Conservation (phyloP, 2,797 vertebrate genomes). For the Brachymystax lenok region DNA sequence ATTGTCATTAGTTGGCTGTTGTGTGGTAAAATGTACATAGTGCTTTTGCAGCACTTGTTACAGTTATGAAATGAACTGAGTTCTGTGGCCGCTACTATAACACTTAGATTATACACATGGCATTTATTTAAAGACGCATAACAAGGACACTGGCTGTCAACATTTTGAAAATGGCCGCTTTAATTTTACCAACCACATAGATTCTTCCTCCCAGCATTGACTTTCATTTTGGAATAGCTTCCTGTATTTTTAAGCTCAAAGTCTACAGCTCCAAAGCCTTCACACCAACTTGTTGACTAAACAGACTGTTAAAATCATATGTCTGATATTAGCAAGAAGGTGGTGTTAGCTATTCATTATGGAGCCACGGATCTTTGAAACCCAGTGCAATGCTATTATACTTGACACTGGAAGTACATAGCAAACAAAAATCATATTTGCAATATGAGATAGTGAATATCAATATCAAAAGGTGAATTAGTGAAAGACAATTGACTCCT, state of each 20-base stretch:
- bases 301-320: constrained; percentile 56
- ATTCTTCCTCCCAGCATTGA: constrained; percentile 85
- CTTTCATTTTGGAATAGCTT: constrained; percentile 12
- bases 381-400: constrained; percentile 30
- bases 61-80: too few relatives aligned
- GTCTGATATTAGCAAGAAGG: constrained; percentile 74
- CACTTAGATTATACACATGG: not conserved
- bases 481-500: not conserved
- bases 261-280: constrained; percentile 61
- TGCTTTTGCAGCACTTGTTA: too few relatives aligned
- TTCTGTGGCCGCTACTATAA: not conserved
- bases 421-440: not conserved
- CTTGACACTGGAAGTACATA: not conserved
- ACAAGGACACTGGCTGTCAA: constrained; percentile 1
- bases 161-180: constrained; percentile 95
- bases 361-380: constrained; percentile 49
- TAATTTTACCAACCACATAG: constrained; percentile 92
- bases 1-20: not conserved
- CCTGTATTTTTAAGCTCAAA: constrained; percentile 53
- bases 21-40: not conserved
- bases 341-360: constrained; percentile 55
- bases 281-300: constrained; percentile 74
- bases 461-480: not conserved
- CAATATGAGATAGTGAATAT: not conserved
- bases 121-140: not conserved